A percentile compares a stretch with the other conserved stretches of the same genome.
phyloP scores from a whole-genome alignment of 1,140 invertebrate species.

The Bilobella aurantiaca region DNA sequence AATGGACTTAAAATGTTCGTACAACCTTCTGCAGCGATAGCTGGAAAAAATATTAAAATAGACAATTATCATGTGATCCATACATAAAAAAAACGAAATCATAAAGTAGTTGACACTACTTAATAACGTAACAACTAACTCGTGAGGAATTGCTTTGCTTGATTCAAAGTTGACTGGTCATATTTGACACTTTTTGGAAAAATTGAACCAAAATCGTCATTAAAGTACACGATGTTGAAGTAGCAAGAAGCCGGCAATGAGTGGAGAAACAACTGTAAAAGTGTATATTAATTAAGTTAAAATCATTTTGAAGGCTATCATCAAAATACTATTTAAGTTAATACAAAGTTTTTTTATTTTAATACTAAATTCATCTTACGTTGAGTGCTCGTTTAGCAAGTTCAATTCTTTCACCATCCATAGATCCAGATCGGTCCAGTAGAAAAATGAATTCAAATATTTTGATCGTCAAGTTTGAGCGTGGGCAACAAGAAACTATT shows the following conservation, averaged over 20 bases:
- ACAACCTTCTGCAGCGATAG: conserved; percentile 37
- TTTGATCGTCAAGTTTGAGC: conserved; percentile 32
- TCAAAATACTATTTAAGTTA: no score
- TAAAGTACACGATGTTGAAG: conserved; percentile 32
- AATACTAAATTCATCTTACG: no score
- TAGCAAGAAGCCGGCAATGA: conserved; percentile 25
- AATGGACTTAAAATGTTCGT: conserved; percentile 40
- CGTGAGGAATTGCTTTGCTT: conserved; percentile 11
- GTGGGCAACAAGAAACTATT: conserved; percentile 23
- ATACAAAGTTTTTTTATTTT: no score
- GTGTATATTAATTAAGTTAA: no score
- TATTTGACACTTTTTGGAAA: conserved; percentile 24
- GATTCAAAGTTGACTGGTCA: conserved; percentile 18
- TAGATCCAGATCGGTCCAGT: conserved; percentile 38
- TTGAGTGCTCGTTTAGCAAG: conserved; percentile 37
- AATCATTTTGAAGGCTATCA: no score
- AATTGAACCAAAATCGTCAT: conserved; percentile 15
- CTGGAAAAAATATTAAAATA: conserved; percentile 19
- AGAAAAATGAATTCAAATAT: conserved; percentile 38
- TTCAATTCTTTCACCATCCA: conserved; percentile 34
- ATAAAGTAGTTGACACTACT: background rate
- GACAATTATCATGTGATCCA: no score
- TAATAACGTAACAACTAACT: no score
- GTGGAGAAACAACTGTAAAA: conserved; percentile 31
- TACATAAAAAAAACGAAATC: no score